phyloP scores from a whole-genome alignment of 2,797 vertebrate species.

The Peromyscus eremicus region DNA sequence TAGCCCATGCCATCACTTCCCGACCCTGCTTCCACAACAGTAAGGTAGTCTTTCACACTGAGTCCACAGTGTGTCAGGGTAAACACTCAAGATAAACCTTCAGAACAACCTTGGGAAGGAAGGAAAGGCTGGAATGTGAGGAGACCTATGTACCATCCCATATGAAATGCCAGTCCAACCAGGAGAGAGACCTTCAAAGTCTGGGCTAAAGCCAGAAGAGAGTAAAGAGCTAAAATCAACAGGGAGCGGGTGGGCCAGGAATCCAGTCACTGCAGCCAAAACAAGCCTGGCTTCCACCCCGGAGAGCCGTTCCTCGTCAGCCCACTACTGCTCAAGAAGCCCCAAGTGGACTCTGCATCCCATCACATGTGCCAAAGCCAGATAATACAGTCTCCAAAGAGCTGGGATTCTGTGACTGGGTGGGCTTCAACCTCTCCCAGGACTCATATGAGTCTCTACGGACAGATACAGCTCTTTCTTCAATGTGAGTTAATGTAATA shows the following conservation, averaged over 20 bases:
- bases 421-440: no score
- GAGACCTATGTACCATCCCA: not conserved
- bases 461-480: not conserved
- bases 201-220: not conserved
- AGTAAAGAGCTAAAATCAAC: not conserved
- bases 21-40: no score
- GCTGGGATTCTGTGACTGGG: rapidly evolving
- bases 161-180: not conserved
- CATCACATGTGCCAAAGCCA: no score
- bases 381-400: not conserved
- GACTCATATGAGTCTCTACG: not conserved
- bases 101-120: not conserved
- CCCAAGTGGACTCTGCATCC: rapidly evolving
- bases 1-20: not conserved
- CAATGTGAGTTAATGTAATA: not conserved
- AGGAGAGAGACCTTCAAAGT: not conserved
- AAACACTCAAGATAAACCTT: not conserved
- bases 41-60: rapidly evolving
- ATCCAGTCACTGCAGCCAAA: not conserved
- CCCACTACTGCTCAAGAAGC: not conserved
- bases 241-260: not conserved
- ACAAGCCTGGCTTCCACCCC: not conserved
- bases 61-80: not conserved
- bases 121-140: not conserved
- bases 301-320: not conserved